Percentiles rank a stretch among this genome's conserved stretches.
phyloP scores from a whole-genome alignment of 2,113 vertebrate genomes.

The Manacus vitellinus region DNA sequence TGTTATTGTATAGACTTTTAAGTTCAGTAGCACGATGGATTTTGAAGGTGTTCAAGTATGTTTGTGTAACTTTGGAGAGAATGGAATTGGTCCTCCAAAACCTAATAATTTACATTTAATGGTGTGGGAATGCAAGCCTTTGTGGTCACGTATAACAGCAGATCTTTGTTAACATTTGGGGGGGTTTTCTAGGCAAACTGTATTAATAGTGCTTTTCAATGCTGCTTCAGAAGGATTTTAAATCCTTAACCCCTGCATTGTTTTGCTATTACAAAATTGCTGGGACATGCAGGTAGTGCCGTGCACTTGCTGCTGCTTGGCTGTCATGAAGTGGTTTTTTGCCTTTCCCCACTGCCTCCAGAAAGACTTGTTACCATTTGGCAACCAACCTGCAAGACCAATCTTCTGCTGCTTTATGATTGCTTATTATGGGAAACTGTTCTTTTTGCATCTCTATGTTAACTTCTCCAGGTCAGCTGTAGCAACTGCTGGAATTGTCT shows the following conservation, averaged over 20 bases:
- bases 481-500: neutral
- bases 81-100: neutral
- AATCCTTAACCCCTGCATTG: neutral
- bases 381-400: neutral
- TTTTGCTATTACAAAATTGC: neutral
- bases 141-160: neutral
- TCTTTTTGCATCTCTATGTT: neutral
- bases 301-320: neutral
- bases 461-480: neutral
- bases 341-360: neutral
- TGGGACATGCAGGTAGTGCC: neutral
- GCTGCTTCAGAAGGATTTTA: neutral
- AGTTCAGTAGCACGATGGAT: neutral
- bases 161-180: neutral
- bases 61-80: neutral
- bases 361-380: neutral
- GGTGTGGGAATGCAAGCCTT: neutral
- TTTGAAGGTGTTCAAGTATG: neutral
- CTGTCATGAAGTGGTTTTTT: neutral
- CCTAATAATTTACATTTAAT: neutral
- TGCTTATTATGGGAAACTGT: neutral
- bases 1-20: neutral
- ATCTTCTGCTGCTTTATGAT: neutral
- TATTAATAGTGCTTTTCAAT: neutral
- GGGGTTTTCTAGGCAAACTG: neutral